Base-by-base conservation (phyloP, 2,888 invertebrate species). In the Drosophila algonquin region DNA sequence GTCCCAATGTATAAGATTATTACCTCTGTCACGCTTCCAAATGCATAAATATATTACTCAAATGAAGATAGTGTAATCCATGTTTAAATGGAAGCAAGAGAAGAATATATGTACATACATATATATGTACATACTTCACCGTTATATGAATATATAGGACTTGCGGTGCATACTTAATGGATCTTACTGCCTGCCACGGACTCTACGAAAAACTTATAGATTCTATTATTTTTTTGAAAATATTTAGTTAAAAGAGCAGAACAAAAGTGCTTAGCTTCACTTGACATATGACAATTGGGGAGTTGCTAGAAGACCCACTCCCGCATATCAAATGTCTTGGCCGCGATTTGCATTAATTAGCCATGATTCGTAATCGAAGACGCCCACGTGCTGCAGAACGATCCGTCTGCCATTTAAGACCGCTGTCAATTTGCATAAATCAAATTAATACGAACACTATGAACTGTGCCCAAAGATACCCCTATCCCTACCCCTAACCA, bases 371-470 rank as follows among this genome's bases (percentile, higher is more conserved):
- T 64, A 86, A 58, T 53, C 63, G 9, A 58, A 40, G 55, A 72
- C 70, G 44, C 46, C 73, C 58, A 27, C 76, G 57, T 46, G 72
- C 72, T 40, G 47, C 72, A 57, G 77, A 76, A 57, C 63, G 77
- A 67, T 79, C 63, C 77, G 71, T 70, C 79, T 83, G 86, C 73
- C 73, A 72, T 72, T 59, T 64, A 30, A 56, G 58, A 52, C 24
- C 35, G 18, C 48, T 53, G 52, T 57, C 70, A 56, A 81, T 83
- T 84, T 81, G 87, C 83, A 83, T 83, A 81, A 64, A 69, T 27
- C 68, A 54, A 57, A 72, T 65, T 63, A 69, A 68, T 14, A 14
- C 40, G 40, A 40, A 40, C 65, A 76, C 80, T 80, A 71, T 83
- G 10, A 21, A 14, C 57, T 52, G 71, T 24, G 63, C 71, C 63